A percentile compares a stretch with the other conserved stretches of the same genome.
Evolutionary conservation across 1,140 invertebrate genomes (phyloP).

Genomic region (Drosophila guanche): DNA sequence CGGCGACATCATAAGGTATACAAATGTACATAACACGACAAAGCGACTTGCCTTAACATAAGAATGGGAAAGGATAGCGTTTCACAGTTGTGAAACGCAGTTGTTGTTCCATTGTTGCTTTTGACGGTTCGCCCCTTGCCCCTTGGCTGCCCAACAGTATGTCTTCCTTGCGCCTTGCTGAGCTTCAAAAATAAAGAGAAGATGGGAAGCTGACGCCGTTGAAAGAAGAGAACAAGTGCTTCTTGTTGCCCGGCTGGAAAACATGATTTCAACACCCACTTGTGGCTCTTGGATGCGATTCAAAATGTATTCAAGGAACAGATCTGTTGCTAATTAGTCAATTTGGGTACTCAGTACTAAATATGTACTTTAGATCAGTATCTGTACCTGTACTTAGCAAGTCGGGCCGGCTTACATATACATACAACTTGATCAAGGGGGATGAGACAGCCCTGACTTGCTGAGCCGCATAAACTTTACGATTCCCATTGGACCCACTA

Average conservation of each 20-base stretch:
- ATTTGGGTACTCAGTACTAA: constrained; percentile 40
- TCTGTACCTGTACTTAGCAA: too few species aligned
- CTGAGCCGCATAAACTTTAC: too few species aligned
- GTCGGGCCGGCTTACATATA: too few species aligned
- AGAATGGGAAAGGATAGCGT: constrained; percentile 32
- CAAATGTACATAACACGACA: constrained; percentile 37
- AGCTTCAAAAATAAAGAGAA: constrained; percentile 40
- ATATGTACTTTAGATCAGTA: too few species aligned
- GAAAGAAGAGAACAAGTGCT: constrained; percentile 52
- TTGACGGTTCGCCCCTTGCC: constrained; percentile 23
- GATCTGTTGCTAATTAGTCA: constrained; percentile 61
- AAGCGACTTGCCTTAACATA: constrained; percentile 36
- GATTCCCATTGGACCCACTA: too few species aligned
- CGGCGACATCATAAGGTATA: constrained; percentile 32
- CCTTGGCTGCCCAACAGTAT: constrained; percentile 70
- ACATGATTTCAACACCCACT: constrained; percentile 47
- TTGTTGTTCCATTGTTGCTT: constrained; percentile 25
- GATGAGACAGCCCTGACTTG: too few species aligned
- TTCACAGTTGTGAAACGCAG: too few species aligned
- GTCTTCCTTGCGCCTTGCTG: constrained; percentile 63
- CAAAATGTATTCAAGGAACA: constrained; percentile 2
- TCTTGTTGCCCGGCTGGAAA: constrained; percentile 55
- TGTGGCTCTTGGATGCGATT: constrained; percentile 20
- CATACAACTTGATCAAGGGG: too few species aligned
- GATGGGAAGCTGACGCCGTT: constrained; percentile 32